A percentile compares a stretch with the other conserved stretches of the same genome.
These are phyloP conservation scores for Streblospio benedicti DNA, from an alignment of 1,140 invertebrate genomes.

Conservation along the genomic window DNA sequence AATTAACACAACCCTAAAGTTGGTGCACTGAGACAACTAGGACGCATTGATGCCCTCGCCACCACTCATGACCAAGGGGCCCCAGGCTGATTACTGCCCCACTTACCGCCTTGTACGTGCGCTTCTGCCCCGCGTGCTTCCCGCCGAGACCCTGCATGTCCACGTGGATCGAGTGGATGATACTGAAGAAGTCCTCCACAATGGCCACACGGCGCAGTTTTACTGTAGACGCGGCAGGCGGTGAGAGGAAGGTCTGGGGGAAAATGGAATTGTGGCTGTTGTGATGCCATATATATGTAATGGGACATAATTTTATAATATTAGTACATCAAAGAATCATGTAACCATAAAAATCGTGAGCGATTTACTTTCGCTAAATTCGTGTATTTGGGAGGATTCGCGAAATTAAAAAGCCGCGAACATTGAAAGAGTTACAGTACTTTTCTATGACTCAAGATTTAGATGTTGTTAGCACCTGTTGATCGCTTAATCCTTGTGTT, in stretches of 20 bases:
- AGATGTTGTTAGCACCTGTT: too few relatives aligned
- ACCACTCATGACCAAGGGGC: too few relatives aligned
- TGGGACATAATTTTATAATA: background rate
- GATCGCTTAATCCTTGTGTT: background rate
- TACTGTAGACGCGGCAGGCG: conserved; percentile 52
- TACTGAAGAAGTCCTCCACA: conserved; percentile 94
- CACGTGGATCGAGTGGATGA: conserved; percentile 89
- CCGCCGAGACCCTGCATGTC: conserved; percentile 73
- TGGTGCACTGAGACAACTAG: too few relatives aligned
- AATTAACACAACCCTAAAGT: too few relatives aligned
- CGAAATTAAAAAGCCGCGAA: too few relatives aligned
- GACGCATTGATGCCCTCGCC: too few relatives aligned
- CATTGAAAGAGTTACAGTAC: too few relatives aligned
- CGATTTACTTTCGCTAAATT: background rate
- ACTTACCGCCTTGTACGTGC: conserved; percentile 89
- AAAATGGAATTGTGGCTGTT: background rate
- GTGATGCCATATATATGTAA: background rate
- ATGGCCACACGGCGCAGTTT: conserved; percentile 89
- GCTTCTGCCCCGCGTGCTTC: conserved; percentile 89
- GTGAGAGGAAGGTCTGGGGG: background rate
- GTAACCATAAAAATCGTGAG: background rate
- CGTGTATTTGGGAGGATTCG: too few relatives aligned
- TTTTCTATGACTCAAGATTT: too few relatives aligned
- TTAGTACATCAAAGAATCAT: background rate
- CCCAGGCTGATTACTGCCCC: too few relatives aligned